Conservation (phyloP, 2,888 invertebrate species). For the Gisinianus flammeolus region DNA sequence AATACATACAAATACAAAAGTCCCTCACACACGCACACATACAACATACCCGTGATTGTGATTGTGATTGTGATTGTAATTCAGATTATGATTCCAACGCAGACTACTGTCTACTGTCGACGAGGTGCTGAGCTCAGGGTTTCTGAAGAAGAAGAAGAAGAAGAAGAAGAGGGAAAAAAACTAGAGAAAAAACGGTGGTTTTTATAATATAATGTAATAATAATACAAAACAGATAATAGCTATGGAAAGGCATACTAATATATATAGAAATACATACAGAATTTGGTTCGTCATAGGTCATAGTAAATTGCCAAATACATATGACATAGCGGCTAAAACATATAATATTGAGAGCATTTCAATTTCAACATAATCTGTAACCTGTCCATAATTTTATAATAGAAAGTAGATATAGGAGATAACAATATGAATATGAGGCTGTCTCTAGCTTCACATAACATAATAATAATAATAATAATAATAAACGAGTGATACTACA, state of each 20-base stretch:
- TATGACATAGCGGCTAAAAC: no score
- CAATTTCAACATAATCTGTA: no score
- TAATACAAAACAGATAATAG: neutral
- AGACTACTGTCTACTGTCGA: neutral
- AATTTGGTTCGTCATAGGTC: neutral
- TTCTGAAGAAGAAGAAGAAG: neutral
- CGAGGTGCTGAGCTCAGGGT: neutral
- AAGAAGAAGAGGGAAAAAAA: neutral
- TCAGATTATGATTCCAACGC: no score
- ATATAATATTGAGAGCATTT: no score
- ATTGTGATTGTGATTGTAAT: neutral
- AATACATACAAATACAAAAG: neutral
- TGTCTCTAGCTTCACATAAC: no score
- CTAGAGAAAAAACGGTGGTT: neutral
- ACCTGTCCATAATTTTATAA: no score
- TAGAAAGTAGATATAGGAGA: no score
- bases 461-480: no score
- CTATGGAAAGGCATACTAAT: neutral
- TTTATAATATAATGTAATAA: conserved; percentile 5
- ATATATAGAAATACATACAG: neutral
- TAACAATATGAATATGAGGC: no score
- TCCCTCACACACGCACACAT: neutral
- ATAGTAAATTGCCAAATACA: neutral
- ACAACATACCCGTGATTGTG: neutral
- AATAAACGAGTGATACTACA: no score